A percentile compares a stretch with the other conserved stretches of the same genome.
phyloP scores from a whole-genome alignment of 2,797 vertebrate genomes.

The Alca torda region DNA sequence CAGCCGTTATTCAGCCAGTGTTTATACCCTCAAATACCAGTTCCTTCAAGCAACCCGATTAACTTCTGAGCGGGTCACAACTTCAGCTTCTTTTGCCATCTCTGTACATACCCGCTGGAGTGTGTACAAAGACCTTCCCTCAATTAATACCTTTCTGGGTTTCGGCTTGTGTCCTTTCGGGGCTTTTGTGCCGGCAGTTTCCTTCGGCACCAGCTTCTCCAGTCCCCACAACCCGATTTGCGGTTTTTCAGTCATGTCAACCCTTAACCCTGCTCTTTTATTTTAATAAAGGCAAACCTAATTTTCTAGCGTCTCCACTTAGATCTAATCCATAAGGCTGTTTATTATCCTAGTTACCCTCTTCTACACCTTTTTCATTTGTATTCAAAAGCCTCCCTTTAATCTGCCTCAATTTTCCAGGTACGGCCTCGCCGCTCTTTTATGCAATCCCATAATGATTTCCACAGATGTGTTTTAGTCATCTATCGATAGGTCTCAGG shows the following conservation, averaged over 20 bases:
- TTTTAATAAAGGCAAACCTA: conserved; percentile 44
- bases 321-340: conserved; percentile 53
- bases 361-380: conserved; percentile 2
- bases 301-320: conserved; percentile 56
- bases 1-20: not conserved
- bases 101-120: not conserved
- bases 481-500: conserved; percentile 5
- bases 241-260: not conserved
- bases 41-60: not conserved
- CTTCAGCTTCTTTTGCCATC: not conserved
- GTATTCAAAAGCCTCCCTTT: conserved; percentile 40
- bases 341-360: conserved; percentile 57
- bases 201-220: not conserved
- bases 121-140: not conserved
- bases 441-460: conserved; percentile 47
- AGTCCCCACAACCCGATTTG: fast-evolving
- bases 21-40: not conserved
- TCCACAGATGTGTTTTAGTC: not conserved
- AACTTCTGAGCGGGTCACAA: not conserved
- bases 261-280: not conserved
- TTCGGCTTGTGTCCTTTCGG: fast-evolving
- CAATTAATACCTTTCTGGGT: not conserved
- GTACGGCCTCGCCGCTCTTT: not conserved
- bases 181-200: not conserved
- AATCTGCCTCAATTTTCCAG: conserved; percentile 51